A percentile compares a stretch with the other conserved stretches of the same genome.
phyloP scores from a whole-genome alignment of 2,797 vertebrate genomes.

The Coccyzus lansbergi region DNA sequence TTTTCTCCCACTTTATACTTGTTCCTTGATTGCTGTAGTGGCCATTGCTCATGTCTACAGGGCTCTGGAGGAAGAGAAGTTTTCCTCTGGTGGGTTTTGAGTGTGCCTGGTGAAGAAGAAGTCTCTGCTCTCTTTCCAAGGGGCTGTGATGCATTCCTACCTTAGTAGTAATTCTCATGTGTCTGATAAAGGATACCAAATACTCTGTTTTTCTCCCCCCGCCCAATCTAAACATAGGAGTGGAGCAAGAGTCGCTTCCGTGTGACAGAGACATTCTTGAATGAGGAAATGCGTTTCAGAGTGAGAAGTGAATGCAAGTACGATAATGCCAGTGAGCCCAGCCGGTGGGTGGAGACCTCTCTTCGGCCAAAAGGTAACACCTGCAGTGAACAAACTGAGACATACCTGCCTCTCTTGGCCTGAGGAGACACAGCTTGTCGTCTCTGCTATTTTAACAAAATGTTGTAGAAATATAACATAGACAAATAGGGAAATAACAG shows the following conservation, averaged over 20 bases:
- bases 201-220: neutral
- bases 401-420: neutral
- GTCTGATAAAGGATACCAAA: neutral
- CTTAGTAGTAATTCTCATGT: neutral
- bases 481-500: neutral
- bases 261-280: neutral
- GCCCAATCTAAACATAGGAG: slow-evolving; percentile 30
- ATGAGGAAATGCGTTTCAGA: slow-evolving; percentile 60
- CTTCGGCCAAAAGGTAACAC: slow-evolving; percentile 33
- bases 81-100: neutral
- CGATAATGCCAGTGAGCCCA: slow-evolving; percentile 20
- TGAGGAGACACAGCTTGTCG: neutral
- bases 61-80: neutral
- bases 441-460: neutral
- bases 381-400: accelerated
- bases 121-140: neutral
- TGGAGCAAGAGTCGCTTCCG: slow-evolving; percentile 47
- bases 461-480: accelerated
- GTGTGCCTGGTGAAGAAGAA: neutral
- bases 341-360: slow-evolving; percentile 58
- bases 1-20: neutral
- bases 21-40: neutral
- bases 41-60: neutral
- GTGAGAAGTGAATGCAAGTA: slow-evolving; percentile 68
- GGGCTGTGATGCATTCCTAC: neutral